These are phyloP conservation scores for Harpalus rufipes DNA, from an alignment of 2,888 invertebrate species.

Conservation along the genomic window DNA sequence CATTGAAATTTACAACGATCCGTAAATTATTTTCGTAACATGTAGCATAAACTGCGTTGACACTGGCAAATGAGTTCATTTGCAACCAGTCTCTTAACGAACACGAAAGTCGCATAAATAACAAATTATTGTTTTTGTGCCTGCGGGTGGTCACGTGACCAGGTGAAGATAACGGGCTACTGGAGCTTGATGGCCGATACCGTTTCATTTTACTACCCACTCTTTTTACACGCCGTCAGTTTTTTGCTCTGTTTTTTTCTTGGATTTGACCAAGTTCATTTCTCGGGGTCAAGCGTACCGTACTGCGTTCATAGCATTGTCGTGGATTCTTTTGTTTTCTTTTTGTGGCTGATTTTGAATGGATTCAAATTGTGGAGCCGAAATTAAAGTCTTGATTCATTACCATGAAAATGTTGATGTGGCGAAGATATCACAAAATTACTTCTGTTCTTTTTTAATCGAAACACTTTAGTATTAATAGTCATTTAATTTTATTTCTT, in stretches of 20 bases:
- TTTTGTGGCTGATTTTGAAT: constrained; percentile 42
- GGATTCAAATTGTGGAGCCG: constrained; percentile 28
- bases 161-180: constrained; percentile 55
- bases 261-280: constrained; percentile 52
- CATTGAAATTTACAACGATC: constrained; percentile 22
- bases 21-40: constrained; percentile 22
- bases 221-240: constrained; percentile 17
- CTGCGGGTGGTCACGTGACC: constrained; percentile 44
- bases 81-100: constrained; percentile 46
- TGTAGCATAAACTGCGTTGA: constrained; percentile 27
- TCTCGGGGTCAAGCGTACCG: constrained; percentile 32
- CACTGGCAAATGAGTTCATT: constrained; percentile 43
- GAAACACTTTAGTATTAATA: neutral
- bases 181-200: constrained; percentile 47
- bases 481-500: neutral
- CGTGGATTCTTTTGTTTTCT: constrained; percentile 10
- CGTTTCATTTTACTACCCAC: constrained; percentile 44
- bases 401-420: constrained; percentile 13
- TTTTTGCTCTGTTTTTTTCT: constrained; percentile 37
- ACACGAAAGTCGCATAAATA: constrained; percentile 38
- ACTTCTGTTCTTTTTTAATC: neutral
- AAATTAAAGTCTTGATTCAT: constrained; percentile 31
- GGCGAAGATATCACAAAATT: neutral
- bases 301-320: constrained; percentile 33
- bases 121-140: constrained; percentile 44